A percentile compares a stretch with the other conserved stretches of the same genome.
Conservation (phyloP, 1,140 invertebrate genomes). For the Chlorops oryzae region DNA sequence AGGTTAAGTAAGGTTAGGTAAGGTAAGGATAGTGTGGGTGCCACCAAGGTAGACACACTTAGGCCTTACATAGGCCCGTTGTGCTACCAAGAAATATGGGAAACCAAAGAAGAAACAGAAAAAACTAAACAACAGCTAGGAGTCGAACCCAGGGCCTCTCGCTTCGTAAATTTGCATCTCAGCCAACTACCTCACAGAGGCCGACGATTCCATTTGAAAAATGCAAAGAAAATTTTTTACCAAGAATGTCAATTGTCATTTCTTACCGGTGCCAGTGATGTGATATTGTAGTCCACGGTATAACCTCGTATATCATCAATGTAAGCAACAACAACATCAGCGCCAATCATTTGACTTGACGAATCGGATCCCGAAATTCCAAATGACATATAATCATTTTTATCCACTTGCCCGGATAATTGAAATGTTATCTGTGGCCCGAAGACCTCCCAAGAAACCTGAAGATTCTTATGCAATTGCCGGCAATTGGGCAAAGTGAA, state of each 20-base stretch:
- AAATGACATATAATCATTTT: conserved; percentile 81
- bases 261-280: conserved; percentile 70
- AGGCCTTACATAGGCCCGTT: too few relatives aligned
- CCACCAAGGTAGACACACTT: too few relatives aligned
- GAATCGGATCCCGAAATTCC: conserved; percentile 70
- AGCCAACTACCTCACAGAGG: too few relatives aligned
- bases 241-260: background rate
- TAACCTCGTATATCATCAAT: conserved; percentile 66
- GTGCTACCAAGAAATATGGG: too few relatives aligned
- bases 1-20: too few relatives aligned
- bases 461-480: conserved; percentile 75
- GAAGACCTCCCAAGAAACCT: conserved; percentile 85
- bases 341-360: conserved; percentile 73
- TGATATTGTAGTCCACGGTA: conserved; percentile 79
- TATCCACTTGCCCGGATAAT: conserved; percentile 68
- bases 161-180: too few relatives aligned
- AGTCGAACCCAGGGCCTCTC: too few relatives aligned
- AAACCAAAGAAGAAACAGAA: background rate
- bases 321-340: conserved; percentile 74
- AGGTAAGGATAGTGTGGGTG: too few relatives aligned
- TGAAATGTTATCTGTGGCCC: conserved; percentile 83
- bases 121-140: background rate
- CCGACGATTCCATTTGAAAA: too few relatives aligned
- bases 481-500: conserved; percentile 73
- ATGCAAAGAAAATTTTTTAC: too few relatives aligned